Evolutionary conservation across 1,140 invertebrate genomes (phyloP).

Genomic region (Cataglyphis hispanica): DNA sequence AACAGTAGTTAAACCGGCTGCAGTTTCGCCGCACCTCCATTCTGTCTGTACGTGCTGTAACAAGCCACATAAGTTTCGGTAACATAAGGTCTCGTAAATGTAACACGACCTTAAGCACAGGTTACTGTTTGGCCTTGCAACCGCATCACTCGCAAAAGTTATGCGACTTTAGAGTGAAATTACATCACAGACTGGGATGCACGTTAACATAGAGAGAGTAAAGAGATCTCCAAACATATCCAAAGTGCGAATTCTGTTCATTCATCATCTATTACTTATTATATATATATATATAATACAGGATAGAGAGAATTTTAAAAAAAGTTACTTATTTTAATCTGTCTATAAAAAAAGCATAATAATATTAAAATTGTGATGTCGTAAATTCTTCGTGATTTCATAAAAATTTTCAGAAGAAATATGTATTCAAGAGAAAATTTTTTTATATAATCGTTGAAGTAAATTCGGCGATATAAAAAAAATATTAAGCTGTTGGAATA

Average conservation of each 20-base stretch:
- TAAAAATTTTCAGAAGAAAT: no score
- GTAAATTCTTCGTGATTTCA: no score
- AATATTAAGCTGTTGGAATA: no score
- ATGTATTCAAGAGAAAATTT: no score
- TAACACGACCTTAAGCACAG: conserved; percentile 44
- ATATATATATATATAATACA: not conserved
- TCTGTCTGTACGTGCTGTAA: conserved; percentile 22
- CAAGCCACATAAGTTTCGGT: conserved; percentile 20
- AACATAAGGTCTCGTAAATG: conserved; percentile 47
- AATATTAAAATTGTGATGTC: not conserved
- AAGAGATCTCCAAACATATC: conserved; percentile 18
- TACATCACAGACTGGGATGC: conserved; percentile 9
- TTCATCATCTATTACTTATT: not conserved
- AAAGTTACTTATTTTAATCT: not conserved
- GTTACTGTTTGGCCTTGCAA: conserved; percentile 52
- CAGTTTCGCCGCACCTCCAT: not conserved
- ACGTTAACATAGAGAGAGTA: not conserved
- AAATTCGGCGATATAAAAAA: no score
- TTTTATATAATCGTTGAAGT: not conserved
- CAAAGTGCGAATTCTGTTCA: not conserved
- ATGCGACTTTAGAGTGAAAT: conserved; percentile 37
- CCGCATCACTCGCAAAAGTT: conserved; percentile 10
- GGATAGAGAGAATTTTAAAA: not conserved
- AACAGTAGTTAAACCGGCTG: not conserved
- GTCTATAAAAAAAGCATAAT: not conserved